Percentiles rank a stretch among this genome's conserved stretches.
These are phyloP conservation scores for Ferdinandea cuprea DNA, from an alignment of 2,888 invertebrate species.

Conservation along the genomic window DNA sequence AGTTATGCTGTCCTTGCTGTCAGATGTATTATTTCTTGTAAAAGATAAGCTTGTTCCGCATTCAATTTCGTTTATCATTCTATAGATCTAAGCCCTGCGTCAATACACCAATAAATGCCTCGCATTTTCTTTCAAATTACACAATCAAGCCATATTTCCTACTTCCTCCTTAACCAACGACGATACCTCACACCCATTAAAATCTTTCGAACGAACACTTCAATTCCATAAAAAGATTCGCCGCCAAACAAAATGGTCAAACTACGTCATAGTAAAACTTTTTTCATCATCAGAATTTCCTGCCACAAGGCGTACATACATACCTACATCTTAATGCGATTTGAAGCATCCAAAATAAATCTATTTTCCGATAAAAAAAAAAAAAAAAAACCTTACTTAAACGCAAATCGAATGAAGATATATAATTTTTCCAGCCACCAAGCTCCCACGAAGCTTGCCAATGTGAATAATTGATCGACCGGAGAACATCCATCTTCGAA, in stretches of 20 bases:
- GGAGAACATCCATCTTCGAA: slow-evolving; percentile 52
- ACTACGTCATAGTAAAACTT: slow-evolving; percentile 45
- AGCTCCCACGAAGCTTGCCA: background rate
- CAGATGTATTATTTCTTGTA: no score
- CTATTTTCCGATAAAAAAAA: no score
- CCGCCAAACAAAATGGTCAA: slow-evolving; percentile 22
- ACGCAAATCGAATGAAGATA: slow-evolving; percentile 26
- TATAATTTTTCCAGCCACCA: slow-evolving; percentile 7
- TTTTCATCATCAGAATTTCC: slow-evolving; percentile 28
- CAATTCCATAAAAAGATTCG: slow-evolving; percentile 33
- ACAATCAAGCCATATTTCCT: slow-evolving; percentile 13
- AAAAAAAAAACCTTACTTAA: no score
- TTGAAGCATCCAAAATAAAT: slow-evolving; percentile 6
- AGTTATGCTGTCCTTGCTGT: no score
- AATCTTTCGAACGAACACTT: slow-evolving; percentile 12
- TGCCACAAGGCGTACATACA: slow-evolving; percentile 18
- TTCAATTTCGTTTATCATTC: no score
- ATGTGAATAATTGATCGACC: slow-evolving; percentile 44
- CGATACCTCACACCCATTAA: slow-evolving; percentile 9
- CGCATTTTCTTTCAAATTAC: slow-evolving; percentile 1
- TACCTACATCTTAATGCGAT: slow-evolving; percentile 4
- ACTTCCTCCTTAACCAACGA: slow-evolving; percentile 8
- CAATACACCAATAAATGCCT: background rate
- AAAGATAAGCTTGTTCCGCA: no score
- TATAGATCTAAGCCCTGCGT: background rate